These are phyloP conservation scores for Doryteuthis pealeii DNA, from an alignment of 1,140 invertebrate species.

Conservation along the genomic window DNA sequence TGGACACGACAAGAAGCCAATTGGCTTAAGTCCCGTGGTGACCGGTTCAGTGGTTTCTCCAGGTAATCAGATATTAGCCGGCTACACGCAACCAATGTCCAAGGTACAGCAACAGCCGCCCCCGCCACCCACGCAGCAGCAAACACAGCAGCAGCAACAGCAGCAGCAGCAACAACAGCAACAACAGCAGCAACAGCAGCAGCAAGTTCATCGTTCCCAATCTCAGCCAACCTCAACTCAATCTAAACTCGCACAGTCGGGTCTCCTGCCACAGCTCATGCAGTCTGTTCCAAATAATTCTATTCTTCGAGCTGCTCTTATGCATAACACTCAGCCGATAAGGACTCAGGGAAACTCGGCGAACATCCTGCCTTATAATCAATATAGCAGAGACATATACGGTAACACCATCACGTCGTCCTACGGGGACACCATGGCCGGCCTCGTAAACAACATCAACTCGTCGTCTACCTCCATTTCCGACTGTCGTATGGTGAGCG, in stretches of 20 bases:
- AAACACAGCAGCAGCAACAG: conserved; percentile 23
- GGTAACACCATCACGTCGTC: conserved; percentile 15
- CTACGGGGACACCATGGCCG: neutral
- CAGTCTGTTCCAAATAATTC: conserved; percentile 41
- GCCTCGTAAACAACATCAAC: neutral
- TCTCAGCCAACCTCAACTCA: neutral
- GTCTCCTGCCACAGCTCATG: conserved; percentile 34
- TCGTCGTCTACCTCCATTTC: conserved; percentile 11
- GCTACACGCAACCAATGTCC: conserved; percentile 28
- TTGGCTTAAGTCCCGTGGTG: conserved; percentile 23
- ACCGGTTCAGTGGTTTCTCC: conserved; percentile 19
- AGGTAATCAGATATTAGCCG: conserved; percentile 17
- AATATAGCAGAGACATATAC: neutral
- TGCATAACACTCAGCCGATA: conserved; percentile 27
- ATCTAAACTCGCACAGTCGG: conserved; percentile 21
- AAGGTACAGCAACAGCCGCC: conserved; percentile 36
- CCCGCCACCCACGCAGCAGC: conserved; percentile 33
- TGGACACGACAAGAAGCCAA: neutral
- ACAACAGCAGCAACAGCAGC: neutral
- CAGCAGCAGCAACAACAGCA: conserved; percentile 15
- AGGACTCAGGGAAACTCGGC: conserved; percentile 17
- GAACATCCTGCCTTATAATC: neutral
- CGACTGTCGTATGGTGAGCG: conserved; percentile 20
- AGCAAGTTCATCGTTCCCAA: neutral
- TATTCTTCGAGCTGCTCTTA: conserved; percentile 45